Evolutionary conservation across 2,797 vertebrate species (phyloP).

Genomic region (Caiman crocodilus): DNA sequence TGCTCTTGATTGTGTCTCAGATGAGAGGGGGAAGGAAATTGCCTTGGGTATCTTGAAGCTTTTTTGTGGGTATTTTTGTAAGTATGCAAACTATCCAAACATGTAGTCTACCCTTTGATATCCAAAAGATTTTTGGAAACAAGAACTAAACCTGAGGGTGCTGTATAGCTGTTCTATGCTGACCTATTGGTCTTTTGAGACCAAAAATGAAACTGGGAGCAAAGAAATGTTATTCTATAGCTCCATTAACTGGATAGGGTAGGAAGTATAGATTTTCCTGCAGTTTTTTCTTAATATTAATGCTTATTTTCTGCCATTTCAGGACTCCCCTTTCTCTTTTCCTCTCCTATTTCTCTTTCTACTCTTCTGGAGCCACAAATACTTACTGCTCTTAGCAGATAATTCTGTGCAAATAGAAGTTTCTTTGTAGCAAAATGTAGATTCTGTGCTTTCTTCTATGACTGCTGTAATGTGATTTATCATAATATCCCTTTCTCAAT

Average conservation of each 20-base stretch:
- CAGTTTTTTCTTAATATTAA: not conserved
- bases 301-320: not conserved
- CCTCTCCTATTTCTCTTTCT: not conserved
- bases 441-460: not conserved
- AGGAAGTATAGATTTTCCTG: not conserved
- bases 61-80: not conserved
- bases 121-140: conserved; percentile 34
- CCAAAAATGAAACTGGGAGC: not conserved
- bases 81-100: not conserved
- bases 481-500: fast-evolving
- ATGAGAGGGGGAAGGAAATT: not conserved
- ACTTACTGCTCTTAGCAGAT: not conserved
- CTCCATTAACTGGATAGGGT: not conserved
- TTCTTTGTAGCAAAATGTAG: not conserved
- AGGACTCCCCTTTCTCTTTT: not conserved
- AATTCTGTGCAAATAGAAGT: not conserved
- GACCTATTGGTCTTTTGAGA: not conserved
- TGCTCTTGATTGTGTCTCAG: not conserved
- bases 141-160: not conserved
- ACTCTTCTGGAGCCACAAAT: fast-evolving
- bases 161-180: not conserved
- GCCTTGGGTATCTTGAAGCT: not conserved
- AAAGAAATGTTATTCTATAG: not conserved
- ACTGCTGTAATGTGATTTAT: not conserved
- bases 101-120: not conserved